Evolutionary conservation across 2,888 invertebrate species (phyloP), one percentile per base, ranked within the genome.

Genomic region (Sipha maydis): DNA sequence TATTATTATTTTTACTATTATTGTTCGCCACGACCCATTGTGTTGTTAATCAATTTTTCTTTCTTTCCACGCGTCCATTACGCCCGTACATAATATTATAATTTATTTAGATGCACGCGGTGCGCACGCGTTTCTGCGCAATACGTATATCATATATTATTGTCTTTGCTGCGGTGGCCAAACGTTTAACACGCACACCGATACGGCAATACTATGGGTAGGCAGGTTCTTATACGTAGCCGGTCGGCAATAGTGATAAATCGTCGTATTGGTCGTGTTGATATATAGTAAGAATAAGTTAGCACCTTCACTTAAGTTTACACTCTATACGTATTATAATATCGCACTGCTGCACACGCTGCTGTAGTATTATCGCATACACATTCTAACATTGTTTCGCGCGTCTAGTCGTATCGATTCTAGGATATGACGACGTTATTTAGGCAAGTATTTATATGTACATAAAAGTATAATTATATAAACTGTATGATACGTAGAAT

Each of bases 1-100:
- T 61, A 61, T 61, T 25, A 31, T 56, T 54, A 56, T 78, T 56
- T 79, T 78, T 21, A 4, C 61, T 19, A 41, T 76, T 85, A 31
- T 84, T 77, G 85, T 85, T 85, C 85, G n/a, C 85, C 5, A 48
- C 25, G 9, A 77, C n/a, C 76, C 77, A 85, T 85, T 85, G 85
- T 85, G 48, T 38, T 38, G 28, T 56, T 61, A 67, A 85, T 85
- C 77, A 85, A 77, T 77, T 77, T 75, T 75, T 76, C 41, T 76
- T 71, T 83, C 69, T 83, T 83, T 83, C 69, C 69, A 28, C 25
- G 48, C 41, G 84, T 76, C 31, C 28, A n/a, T 25, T 28, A 76
- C 41, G 41, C 67, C 21, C 3, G 19, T 19, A 25, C 38, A 25
- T 11, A 14, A 48, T 14, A 48, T 14, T 14, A 48, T 48, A 48